Conservation (phyloP, 1,140 invertebrate species). For the Nephila pilipes region DNA sequence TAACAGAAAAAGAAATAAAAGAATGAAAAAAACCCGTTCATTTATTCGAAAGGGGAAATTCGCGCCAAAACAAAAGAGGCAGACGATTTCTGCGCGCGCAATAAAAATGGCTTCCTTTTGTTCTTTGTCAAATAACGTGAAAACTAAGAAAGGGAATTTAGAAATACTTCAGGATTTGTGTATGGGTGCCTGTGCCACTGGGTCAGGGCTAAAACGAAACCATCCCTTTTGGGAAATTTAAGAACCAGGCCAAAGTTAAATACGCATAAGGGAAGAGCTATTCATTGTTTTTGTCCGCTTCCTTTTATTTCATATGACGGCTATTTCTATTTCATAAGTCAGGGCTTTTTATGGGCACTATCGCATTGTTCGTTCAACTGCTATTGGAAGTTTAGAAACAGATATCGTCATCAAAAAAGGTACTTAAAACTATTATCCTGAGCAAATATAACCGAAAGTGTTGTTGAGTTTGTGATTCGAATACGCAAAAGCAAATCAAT, state of each 20-base stretch:
- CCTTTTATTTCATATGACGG: not conserved
- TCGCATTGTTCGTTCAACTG: constrained; percentile 3
- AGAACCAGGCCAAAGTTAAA: constrained; percentile 48
- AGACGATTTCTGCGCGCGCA: constrained; percentile 47
- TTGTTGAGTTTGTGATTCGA: not conserved
- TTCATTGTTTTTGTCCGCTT: constrained; percentile 16
- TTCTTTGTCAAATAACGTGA: constrained; percentile 33
- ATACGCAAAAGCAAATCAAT: constrained; percentile 23
- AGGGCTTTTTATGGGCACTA: not conserved
- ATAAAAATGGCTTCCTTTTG: constrained; percentile 42
- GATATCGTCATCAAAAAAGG: constrained; percentile 21
- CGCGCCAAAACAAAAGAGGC: constrained; percentile 45
- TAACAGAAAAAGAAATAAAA: not conserved
- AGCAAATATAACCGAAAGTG: not conserved
- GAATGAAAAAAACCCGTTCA: not conserved
- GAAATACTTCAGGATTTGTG: constrained; percentile 51
- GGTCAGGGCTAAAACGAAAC: constrained; percentile 52
- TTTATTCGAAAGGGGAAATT: constrained; percentile 45
- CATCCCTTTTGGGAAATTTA: constrained; percentile 54
- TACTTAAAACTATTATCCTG: not conserved
- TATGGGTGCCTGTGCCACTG: constrained; percentile 41
- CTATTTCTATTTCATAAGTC: constrained; percentile 39
- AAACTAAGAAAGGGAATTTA: constrained; percentile 34
- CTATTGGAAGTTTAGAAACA: constrained; percentile 20
- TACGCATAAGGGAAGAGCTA: not conserved